Percentiles rank a stretch among this genome's conserved stretches.
Evolutionary conservation across 2,113 vertebrate species (phyloP).

Genomic region (Sorex fumeus): DNA sequence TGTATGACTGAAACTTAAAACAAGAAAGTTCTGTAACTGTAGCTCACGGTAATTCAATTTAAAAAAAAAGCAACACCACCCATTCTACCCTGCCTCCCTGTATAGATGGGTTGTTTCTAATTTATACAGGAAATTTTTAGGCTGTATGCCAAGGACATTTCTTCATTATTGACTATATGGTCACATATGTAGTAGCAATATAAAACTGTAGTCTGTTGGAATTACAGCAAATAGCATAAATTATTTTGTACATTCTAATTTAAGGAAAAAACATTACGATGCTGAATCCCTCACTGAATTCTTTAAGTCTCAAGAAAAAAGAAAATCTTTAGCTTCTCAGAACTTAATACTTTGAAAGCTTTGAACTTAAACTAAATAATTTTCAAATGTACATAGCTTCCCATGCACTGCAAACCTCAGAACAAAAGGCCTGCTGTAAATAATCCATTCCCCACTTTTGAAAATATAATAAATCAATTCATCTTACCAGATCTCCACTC

Average conservation of each 20-base stretch:
- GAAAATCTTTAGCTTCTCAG: neutral
- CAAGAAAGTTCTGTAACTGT: no score
- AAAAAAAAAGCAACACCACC: no score
- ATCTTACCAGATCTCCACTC: conserved; percentile 96
- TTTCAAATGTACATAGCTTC: neutral
- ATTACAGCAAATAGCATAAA: neutral
- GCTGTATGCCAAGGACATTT: neutral
- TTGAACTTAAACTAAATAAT: no score
- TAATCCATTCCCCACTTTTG: neutral
- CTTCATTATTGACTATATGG: neutral
- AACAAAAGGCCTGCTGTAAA: neutral
- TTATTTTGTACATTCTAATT: neutral
- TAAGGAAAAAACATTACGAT: neutral
- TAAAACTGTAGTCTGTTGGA: neutral
- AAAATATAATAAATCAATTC: conserved; percentile 15
- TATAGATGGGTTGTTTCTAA: neutral
- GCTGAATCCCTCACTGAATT: neutral
- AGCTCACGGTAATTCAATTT: no score
- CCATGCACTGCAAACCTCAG: neutral
- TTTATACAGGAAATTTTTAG: no score
- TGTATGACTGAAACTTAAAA: no score
- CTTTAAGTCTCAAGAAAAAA: conserved; percentile 52
- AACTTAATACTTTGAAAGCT: neutral
- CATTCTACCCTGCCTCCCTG: neutral
- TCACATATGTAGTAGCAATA: neutral